Evolutionary conservation across 2,888 invertebrate species (phyloP).

Genomic region (Incurvaria masculella): DNA sequence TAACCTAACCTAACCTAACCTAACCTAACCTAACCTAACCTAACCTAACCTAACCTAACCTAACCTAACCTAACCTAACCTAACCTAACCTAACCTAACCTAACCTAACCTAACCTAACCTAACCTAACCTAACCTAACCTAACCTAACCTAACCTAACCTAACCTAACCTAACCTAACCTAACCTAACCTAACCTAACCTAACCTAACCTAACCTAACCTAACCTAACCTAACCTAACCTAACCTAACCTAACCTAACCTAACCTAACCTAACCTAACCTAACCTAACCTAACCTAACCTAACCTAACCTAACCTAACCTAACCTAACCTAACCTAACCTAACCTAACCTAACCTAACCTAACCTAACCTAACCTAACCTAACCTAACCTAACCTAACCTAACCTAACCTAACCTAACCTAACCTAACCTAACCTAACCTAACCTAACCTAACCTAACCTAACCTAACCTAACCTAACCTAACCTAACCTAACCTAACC

Average conservation of each 20-base stretch:
- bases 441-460: conserved; percentile 8
- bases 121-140: conserved; percentile 11
- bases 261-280: conserved; percentile 16
- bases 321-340: conserved; percentile 13
- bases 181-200: conserved; percentile 13
- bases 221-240: conserved; percentile 12
- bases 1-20: conserved; percentile 10
- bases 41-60: conserved; percentile 12
- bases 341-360: conserved; percentile 11
- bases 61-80: conserved; percentile 12
- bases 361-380: conserved; percentile 13
- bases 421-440: conserved; percentile 8
- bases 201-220: conserved; percentile 13
- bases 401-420: conserved; percentile 5
- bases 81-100: conserved; percentile 12
- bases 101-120: conserved; percentile 11
- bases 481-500: neutral
- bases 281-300: conserved; percentile 16
- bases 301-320: conserved; percentile 14
- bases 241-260: conserved; percentile 13
- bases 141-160: conserved; percentile 12
- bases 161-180: conserved; percentile 12
- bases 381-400: conserved; percentile 4
- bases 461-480: conserved; percentile 6
- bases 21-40: conserved; percentile 12